Conservation (phyloP, 1,140 invertebrate species). For the Nixonia krombeini region DNA sequence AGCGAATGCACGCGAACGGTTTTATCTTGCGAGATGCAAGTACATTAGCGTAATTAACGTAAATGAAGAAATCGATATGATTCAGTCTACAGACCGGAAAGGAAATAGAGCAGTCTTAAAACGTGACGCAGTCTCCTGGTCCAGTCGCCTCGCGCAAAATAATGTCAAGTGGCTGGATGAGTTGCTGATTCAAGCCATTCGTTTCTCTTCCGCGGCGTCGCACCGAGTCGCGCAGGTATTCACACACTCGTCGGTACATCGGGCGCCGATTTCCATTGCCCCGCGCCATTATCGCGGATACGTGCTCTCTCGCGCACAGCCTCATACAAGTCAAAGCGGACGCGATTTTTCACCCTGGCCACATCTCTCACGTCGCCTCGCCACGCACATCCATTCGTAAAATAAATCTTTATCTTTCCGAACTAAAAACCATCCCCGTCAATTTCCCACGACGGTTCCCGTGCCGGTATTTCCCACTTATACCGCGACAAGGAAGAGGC, state of each 20-base stretch:
- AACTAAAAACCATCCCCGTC: no score
- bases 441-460: not conserved
- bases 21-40: no score
- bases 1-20: no score
- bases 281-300: slow-evolving; percentile 1
- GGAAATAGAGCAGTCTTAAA: no score
- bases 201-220: slow-evolving; percentile 1
- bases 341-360: not conserved
- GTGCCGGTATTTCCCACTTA: not conserved
- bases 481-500: no score
- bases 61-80: no score
- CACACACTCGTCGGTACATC: not conserved
- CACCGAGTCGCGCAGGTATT: slow-evolving; percentile 9
- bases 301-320: slow-evolving; percentile 11
- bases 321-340: not conserved
- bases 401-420: no score
- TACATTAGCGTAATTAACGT: no score
- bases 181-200: slow-evolving; percentile 31
- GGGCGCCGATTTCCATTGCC: slow-evolving; percentile 6
- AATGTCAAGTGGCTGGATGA: slow-evolving; percentile 44
- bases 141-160: slow-evolving; percentile 14
- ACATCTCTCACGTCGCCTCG: not conserved
- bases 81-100: no score
- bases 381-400: not conserved
- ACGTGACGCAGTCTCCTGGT: not conserved